Base-by-base conservation (phyloP, 1,140 invertebrate species). In the Drosophila setifemur region DNA sequence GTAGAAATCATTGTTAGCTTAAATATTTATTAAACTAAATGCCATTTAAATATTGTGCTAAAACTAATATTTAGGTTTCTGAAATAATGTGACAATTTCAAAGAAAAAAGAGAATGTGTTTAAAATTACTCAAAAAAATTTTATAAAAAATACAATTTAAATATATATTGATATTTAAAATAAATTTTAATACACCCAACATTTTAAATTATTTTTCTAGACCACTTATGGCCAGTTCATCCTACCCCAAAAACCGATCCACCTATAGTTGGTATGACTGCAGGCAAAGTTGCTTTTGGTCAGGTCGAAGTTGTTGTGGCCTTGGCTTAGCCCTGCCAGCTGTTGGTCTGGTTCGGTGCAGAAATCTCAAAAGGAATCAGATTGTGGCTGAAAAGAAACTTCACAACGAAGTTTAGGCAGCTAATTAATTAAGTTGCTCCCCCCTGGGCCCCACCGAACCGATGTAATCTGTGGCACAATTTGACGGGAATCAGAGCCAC, bases 371-470 rank as follows among this genome's bases (percentile, higher is more conserved):
- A 69, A 53, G 71, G 72, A 85, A 86, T 88, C 86, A 77, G 79
- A 86, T 89, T 88, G 75, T 67, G 75, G 79, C 54, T 37, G 18
- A 49, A 70, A 54, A 49, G 39, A 77, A 83, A 83, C 71, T 79
- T 63, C 47, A 49, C 42, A 50, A 66, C 55, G 55, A 69, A 64
- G 72, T 78, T 77, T 64, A 81, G 74, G 40, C 63, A 85, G 86
- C 85, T 89, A 88, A 88, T 88, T 88, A 88, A 88, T 88, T 88
- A 86, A 86, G 86, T 89, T 86, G 18, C 61, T 48, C 43, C 25
- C 35, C 42, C 44, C 35, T 6, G 19, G 28, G 12, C n/a, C n/a
- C n/a, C n/a, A n/a, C n/a, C n/a, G n/a, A 4, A 16, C 33, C 33
- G 12, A 5, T 14, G n/a, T 23, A 7, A n/a, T 12, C 14, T 5